These are phyloP conservation scores for Piezodorus guildinii DNA, from an alignment of 1,140 invertebrate species.

Conservation along the genomic window DNA sequence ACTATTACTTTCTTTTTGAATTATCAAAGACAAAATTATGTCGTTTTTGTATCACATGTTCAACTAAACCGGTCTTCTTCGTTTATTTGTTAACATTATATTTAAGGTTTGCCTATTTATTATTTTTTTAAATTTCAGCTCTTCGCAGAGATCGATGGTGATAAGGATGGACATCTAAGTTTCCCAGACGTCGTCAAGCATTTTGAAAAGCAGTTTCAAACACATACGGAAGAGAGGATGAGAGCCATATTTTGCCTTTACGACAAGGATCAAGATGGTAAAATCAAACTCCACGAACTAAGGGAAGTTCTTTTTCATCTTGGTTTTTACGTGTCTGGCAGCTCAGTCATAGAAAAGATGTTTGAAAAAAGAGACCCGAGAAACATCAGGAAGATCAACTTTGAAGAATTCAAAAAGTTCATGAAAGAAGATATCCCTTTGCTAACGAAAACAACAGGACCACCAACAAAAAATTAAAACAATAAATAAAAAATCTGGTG, in stretches of 20 bases:
- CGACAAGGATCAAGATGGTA: conserved; percentile 20
- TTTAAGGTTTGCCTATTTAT: too few species aligned
- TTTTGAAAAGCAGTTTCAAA: not conserved
- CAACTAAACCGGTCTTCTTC: too few species aligned
- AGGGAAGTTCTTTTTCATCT: not conserved
- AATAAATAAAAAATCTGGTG: too few species aligned
- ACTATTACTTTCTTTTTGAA: too few species aligned
- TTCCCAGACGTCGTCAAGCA: not conserved
- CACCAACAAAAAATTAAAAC: too few species aligned
- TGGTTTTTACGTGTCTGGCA: not conserved
- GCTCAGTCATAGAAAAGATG: not conserved
- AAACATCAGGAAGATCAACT: not conserved
- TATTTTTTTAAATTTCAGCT: conserved; percentile 14
- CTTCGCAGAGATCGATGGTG: not conserved
- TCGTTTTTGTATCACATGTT: too few species aligned
- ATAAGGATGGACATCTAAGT: not conserved
- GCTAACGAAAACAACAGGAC: too few species aligned
- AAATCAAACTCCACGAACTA: conserved; percentile 15
- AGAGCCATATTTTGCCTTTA: conserved; percentile 7
- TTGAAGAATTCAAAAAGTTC: conserved; percentile 1
- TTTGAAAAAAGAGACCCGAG: conserved; percentile 2
- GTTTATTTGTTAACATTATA: too few species aligned
- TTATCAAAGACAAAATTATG: too few species aligned
- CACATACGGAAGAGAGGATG: not conserved
- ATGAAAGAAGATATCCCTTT: not conserved